A percentile compares a stretch with the other conserved stretches of the same genome.
phyloP scores from a whole-genome alignment of 2,113 vertebrate genomes.

The Nibea albiflora region DNA sequence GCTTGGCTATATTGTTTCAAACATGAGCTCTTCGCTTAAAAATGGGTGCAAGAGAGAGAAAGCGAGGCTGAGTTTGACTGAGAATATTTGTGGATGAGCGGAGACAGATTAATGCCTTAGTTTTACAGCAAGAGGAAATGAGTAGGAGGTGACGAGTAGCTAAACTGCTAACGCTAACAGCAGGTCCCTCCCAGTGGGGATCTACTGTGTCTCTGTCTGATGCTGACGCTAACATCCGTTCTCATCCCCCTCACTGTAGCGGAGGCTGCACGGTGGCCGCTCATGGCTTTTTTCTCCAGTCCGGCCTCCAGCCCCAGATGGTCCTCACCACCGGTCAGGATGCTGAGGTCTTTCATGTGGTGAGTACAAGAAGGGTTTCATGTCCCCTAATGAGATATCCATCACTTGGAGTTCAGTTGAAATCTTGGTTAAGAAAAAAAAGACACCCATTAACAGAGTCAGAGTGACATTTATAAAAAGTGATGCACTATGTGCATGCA shows the following conservation, averaged over 20 bases:
- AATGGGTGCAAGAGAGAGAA: background rate
- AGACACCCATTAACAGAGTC: background rate
- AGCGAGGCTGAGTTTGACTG: background rate
- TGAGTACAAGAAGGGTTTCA: slow-evolving; percentile 81
- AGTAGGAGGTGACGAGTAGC: slow-evolving; percentile 66
- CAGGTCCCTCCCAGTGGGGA: slow-evolving; percentile 64
- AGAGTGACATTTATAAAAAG: background rate
- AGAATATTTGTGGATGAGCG: background rate
- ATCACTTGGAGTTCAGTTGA: background rate
- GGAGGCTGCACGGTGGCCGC: slow-evolving; percentile 96
- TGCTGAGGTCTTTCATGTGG: slow-evolving; percentile 91
- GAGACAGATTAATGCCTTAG: slow-evolving; percentile 46
- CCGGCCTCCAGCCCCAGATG: slow-evolving; percentile 92
- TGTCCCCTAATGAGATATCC: background rate
- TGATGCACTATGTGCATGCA: background rate
- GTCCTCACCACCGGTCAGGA: slow-evolving; percentile 89
- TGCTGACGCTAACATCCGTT: slow-evolving; percentile 42
- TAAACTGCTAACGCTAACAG: slow-evolving; percentile 71
- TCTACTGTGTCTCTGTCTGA: slow-evolving; percentile 51
- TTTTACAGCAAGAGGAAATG: slow-evolving; percentile 59
- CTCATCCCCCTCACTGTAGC: slow-evolving; percentile 73
- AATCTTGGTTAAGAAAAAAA: background rate
- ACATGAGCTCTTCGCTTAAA: slow-evolving; percentile 12
- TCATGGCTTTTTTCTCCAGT: slow-evolving; percentile 92
- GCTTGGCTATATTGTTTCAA: background rate